Evolutionary conservation across 2,113 vertebrate genomes (phyloP), one percentile per base, ranked within the genome.

Genomic region (Elephantulus edwardii): DNA sequence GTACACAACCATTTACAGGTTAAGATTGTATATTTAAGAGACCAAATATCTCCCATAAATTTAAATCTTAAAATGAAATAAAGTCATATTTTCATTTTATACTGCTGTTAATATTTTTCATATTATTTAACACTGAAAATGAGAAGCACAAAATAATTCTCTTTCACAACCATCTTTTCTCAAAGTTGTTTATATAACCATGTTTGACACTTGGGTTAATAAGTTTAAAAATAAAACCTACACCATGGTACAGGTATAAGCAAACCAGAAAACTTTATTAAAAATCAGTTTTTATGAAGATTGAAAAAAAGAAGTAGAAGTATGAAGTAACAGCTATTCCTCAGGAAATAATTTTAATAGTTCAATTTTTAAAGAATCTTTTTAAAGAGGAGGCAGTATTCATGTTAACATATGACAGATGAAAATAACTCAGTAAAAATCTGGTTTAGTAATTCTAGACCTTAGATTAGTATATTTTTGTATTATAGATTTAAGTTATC

Each of bases 1-100:
- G 60, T 68, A 54, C 60, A 88, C 10, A 93, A 64, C 84, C 66
- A 86, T 62, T 81, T 89, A 77, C 11, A 88, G 60, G 30, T 85
- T 54, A 82, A 93, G 50, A 88, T 38, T 94, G 93, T 85, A 83
- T 78, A 87, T 87, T 91, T 79, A 92, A 78, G 35, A 79, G n/a
- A 83, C 33, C 60, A 91, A 91, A 93, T 22, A 66, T 90, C 93
- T 89, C n/a, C n/a, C 52, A 83, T 84, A 8, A 72, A 78, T 82
- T 85, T 56, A 85, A 80, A 52, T 70, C 92, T 79, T 86, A 85
- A 86, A 89, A 89, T 72, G 70, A 22, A 22, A 44, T 74, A 81
- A 86, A 91, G 24, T 64, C 46, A 4, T 68, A 44, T 35, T 24
- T 86, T 81, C 58, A 87, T 77, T 30, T 91, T 87, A 58, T 42